Evolutionary conservation across 2,888 invertebrate species (phyloP).

Genomic region (Drosophila meridionalis): DNA sequence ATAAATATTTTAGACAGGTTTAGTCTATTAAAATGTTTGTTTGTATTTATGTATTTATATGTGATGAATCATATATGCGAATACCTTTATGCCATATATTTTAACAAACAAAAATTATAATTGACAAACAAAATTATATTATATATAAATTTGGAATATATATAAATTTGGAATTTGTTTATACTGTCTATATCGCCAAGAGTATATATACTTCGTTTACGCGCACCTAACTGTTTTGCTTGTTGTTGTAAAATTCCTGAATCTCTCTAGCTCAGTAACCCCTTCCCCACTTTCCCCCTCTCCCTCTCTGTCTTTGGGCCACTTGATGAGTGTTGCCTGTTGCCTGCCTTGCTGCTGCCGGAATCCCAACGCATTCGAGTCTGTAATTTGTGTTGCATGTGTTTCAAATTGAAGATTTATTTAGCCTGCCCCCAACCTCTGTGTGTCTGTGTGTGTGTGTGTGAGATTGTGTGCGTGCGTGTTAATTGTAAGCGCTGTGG

Average conservation of each 20-base stretch:
- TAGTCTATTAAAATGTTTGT: neutral
- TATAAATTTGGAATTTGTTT: too few species aligned
- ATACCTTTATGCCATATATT: too few species aligned
- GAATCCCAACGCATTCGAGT: slow-evolving; percentile 66
- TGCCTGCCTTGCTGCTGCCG: slow-evolving; percentile 43
- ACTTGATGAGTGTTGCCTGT: slow-evolving; percentile 64
- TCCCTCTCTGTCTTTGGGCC: slow-evolving; percentile 26
- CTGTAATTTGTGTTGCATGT: slow-evolving; percentile 81
- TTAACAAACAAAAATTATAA: too few species aligned
- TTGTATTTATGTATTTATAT: too few species aligned
- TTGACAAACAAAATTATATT: too few species aligned
- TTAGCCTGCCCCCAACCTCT: slow-evolving; percentile 34
- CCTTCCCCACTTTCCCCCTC: neutral
- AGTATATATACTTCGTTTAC: slow-evolving; percentile 9
- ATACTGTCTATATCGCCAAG: neutral
- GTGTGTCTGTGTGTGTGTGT: slow-evolving; percentile 9
- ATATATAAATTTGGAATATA: too few species aligned
- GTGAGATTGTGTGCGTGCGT: slow-evolving; percentile 62
- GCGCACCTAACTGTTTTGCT: slow-evolving; percentile 12
- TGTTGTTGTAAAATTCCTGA: slow-evolving; percentile 65
- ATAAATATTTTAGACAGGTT: neutral
- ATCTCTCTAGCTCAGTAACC: slow-evolving; percentile 2
- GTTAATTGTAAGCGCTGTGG: slow-evolving; percentile 82
- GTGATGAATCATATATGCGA: too few species aligned
- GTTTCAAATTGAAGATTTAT: slow-evolving; percentile 81